Base-by-base conservation (phyloP, 2,797 vertebrate species). In the Lemur catta region DNA sequence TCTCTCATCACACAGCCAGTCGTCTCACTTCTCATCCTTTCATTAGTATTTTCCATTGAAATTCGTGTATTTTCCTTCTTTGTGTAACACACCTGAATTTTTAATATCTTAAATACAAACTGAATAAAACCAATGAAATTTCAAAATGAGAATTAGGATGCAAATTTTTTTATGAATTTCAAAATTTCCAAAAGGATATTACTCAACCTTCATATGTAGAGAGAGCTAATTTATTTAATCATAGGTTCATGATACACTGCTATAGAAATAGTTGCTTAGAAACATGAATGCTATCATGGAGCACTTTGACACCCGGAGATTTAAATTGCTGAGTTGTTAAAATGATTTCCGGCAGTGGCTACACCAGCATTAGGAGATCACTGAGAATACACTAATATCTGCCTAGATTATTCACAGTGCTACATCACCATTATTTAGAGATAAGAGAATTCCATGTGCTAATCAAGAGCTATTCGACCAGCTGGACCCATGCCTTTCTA, bases 161-260 rank as follows among this genome's bases (percentile, higher is more conserved):
- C 35, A 87, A 82, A 95, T 52, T 69, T 69, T 87, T 71, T 93
- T 30, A 84, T 71, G 41, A 95, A 95, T 95, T 97, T 85, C 46
- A 75, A 88, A 94, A 92, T 94, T 93, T 55, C 63, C 67, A 46
- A 43, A 95, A 96, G 63, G 35, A 65, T 75, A 35, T 95, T 84
- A 79, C 46, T 96, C 90, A 92, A 63, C 7, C 35, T 43, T 35
- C 35, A 41, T 82, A 15, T 92, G n/a, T 28, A 57, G 57, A 94
- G 41, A 41, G 59, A 80, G 30, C n/a, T 95, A 89, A 97, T 98
- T 96, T 96, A 75, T 93, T 93, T 96, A 97, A 97, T 97, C 57
- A 95, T 85, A 84, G 84, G 61, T 85, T 95, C 69, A 12, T 71
- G 91, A 50, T 90, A 92, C 55, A 75, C 35, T 74, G 74, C 71